Evolutionary conservation across 2,113 vertebrate genomes (phyloP), one percentile per base, ranked within the genome.

Genomic region (Labeo rohita): DNA sequence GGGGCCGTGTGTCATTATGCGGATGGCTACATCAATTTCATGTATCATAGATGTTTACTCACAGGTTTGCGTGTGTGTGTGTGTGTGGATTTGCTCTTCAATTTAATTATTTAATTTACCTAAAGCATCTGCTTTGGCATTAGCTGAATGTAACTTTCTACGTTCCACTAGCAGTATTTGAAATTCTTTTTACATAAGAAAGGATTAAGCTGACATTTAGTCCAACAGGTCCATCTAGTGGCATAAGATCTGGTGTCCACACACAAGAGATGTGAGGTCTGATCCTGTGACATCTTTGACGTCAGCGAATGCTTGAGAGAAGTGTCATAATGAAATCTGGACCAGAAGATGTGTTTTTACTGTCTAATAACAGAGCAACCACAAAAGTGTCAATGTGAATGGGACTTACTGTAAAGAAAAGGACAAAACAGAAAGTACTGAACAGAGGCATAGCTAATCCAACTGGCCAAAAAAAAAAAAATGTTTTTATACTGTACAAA

Each of bases 171-270:
- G 28, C 23, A 65, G 12, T 66, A 66, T 66, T 34, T 73, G 3
- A 18, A 72, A 39, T 34, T 43, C 12, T 12, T 36, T 39, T 36
- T 34, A 39, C 34, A 18, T 6, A 77, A 61, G 16, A 4, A 45
- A 61, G 16, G 18, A n/a, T 28, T 45, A 54, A 66, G 56, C 12
- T 21, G 52, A 66, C 52, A 21, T 73, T 54, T 49, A 28, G 68
- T 84, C 47, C 84, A 74, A 90, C 72, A 83, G 72, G 47, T 49
- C 88, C 81, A 82, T 89, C 88, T 88, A 90, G 86, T 86, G 89
- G 86, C 77, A 63, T 63, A 59, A 61, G 28, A 43, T 63, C 23
- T 16, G 39, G 7, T 76, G 39, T 79, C 54, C 28, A 68, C 34
- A 63, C 59, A 59, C 66, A n/a, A 54, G n/a, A 75, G n/a, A 75